Evolutionary conservation across 2,888 invertebrate genomes (phyloP), one percentile per base, ranked within the genome.

Genomic region (Rugalucina vietnamica): DNA sequence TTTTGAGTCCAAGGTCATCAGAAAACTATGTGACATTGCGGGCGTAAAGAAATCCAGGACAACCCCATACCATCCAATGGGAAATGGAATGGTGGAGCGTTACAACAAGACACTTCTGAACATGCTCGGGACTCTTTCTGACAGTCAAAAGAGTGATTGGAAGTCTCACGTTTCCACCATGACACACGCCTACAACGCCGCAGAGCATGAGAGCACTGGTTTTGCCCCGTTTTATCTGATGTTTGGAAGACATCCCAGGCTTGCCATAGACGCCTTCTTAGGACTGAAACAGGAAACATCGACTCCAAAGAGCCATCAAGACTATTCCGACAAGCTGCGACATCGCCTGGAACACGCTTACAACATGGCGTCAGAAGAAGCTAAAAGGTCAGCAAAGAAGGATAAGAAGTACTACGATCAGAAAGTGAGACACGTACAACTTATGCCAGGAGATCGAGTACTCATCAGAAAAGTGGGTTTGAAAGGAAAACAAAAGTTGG

Each of bases 1-100:
- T 39, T 87, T 85, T 75, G 81, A 81, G 36, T 54, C 79, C n/a
- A 29, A 69, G 1, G 29, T 87, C 12, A 77, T 84, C 54, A 43
- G 57, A n/a, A 79, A 84, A 34, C 29, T 86, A 5, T 71, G 37
- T 37, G 5, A 71, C 34, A 71, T 37, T 27, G 27, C 71, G 21
- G 32, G 69, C 18, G 36, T 69, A 14, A 27, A 34, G 36, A 69
- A 69, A n/a, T 34, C 69, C 18, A 12, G 69, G 3, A 69, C 69
- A 3, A 34, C 69, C 12, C 69, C 71, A 12, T 71, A 37, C 39
- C 39, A 71, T 10, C 37, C 71, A 37, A 71, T 37, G 71, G 71
- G 71, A 10, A 71, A 71, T n/a, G 37, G 71, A 27, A 71, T 71
- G 71, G 37, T 36, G n/a, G 71, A 71, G 37, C 36, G 71, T 8